Evolutionary conservation across 2,797 vertebrate genomes (phyloP).

Genomic region (Trematomus bernacchii): DNA sequence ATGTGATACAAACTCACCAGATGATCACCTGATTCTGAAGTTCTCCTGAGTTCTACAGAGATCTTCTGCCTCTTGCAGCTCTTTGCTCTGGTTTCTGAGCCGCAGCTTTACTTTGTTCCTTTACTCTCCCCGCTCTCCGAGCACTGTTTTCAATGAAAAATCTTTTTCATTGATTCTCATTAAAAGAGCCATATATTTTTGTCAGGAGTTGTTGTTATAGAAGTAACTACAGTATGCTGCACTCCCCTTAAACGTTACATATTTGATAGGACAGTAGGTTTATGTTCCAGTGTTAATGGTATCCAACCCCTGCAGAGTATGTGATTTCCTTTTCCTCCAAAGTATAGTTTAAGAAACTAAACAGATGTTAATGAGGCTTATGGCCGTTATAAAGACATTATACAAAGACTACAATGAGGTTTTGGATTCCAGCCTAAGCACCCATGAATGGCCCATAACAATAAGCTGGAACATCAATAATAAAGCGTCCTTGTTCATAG

Average conservation of each 20-base stretch:
- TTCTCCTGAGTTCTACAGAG: neutral
- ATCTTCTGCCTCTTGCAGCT: neutral
- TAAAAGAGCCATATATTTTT: neutral
- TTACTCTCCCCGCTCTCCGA: neutral
- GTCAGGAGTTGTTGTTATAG: neutral
- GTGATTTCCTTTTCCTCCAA: conserved; percentile 16
- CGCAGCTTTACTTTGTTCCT: neutral
- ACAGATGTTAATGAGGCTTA: conserved; percentile 40
- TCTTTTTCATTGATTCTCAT: no score
- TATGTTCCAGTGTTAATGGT: conserved; percentile 1
- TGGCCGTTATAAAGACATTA: conserved; percentile 35
- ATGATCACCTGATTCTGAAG: no score
- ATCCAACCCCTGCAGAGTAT: neutral
- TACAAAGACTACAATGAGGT: conserved; percentile 25
- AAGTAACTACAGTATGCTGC: neutral
- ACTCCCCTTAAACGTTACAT: neutral
- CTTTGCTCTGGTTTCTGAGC: neutral
- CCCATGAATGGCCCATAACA: conserved; percentile 37
- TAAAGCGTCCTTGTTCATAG: conserved; percentile 22
- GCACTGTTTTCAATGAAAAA: neutral
- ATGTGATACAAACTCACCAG: no score
- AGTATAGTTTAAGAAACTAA: conserved; percentile 33
- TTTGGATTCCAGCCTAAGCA: conserved; percentile 41
- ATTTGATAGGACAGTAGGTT: neutral
- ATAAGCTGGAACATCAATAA: conserved; percentile 54